Evolutionary conservation across 2,888 invertebrate genomes (phyloP).

Genomic region (Barypeithes pellucidus): DNA sequence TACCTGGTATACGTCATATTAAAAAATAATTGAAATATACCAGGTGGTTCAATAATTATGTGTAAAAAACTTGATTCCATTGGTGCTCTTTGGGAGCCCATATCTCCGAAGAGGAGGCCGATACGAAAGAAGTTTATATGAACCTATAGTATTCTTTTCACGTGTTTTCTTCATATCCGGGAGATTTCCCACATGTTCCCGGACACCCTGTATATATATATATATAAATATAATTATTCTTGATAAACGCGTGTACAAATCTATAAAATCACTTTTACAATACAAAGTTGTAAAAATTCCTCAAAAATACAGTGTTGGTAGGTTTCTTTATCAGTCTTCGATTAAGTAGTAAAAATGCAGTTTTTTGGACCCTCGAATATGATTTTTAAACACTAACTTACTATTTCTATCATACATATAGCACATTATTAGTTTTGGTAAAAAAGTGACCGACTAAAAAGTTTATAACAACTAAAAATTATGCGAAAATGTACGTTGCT

Average conservation of each 20-base stretch:
- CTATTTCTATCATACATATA: constrained; percentile 26
- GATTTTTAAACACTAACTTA: constrained; percentile 1
- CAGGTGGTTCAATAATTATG: too few species aligned
- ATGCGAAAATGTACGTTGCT: too few species aligned
- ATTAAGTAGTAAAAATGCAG: constrained; percentile 41
- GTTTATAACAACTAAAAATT: constrained; percentile 15
- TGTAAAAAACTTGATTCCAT: too few species aligned
- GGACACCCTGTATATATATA: too few species aligned
- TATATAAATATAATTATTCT: constrained; percentile 15
- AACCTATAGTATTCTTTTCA: too few species aligned
- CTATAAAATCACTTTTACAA: constrained; percentile 7
- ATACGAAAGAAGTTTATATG: too few species aligned
- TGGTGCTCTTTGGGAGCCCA: too few species aligned
- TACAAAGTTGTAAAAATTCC: constrained; percentile 22
- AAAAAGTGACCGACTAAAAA: constrained; percentile 5
- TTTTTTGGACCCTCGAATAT: constrained; percentile 32
- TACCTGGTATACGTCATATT: too few species aligned
- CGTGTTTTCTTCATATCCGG: too few species aligned
- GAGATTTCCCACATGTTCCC: too few species aligned
- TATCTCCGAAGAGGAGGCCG: too few species aligned
- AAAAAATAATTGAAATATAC: too few species aligned
- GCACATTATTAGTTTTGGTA: constrained; percentile 17
- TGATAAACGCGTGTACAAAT: constrained; percentile 18
- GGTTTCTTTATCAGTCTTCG: constrained; percentile 33
- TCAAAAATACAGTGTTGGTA: constrained; percentile 27